Evolutionary conservation across 2,797 vertebrate genomes (phyloP).

Genomic region (Siniperca obscura): DNA sequence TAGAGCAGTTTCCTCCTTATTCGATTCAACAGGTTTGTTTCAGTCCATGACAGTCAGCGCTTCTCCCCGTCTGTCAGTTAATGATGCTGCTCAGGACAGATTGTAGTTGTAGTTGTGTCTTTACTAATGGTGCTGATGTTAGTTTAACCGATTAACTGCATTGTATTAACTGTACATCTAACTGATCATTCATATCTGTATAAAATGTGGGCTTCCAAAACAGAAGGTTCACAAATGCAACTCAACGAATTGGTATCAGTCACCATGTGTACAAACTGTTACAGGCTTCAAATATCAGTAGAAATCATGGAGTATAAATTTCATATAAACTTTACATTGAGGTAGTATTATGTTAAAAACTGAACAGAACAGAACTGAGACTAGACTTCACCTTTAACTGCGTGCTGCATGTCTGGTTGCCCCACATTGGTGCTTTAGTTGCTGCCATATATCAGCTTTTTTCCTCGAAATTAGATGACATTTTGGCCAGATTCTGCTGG

Average conservation of each 20-base stretch:
- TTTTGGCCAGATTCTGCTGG: slow-evolving; percentile 36
- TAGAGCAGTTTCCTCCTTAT: slow-evolving; percentile 21
- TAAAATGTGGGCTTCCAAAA: slow-evolving; percentile 5
- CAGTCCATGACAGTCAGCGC: slow-evolving; percentile 9
- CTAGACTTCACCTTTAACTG: not conserved
- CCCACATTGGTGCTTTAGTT: not conserved
- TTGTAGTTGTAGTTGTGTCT: not conserved
- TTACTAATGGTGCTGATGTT: not conserved
- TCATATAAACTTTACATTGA: not conserved
- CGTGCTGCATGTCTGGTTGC: not conserved
- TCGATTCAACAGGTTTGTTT: slow-evolving; percentile 75
- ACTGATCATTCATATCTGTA: not conserved
- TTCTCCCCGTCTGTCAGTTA: not conserved
- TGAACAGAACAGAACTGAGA: not conserved
- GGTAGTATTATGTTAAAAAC: not conserved
- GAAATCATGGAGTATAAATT: not conserved
- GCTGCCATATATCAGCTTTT: not conserved
- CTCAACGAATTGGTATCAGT: not conserved
- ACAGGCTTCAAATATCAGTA: not conserved
- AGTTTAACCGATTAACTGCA: not conserved
- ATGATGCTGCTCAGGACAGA: slow-evolving; percentile 18
- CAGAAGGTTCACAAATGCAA: slow-evolving; percentile 4
- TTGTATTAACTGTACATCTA: not conserved
- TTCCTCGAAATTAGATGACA: slow-evolving; percentile 10
- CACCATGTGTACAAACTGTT: not conserved